Evolutionary conservation across 2,888 invertebrate genomes (phyloP), one percentile per base, ranked within the genome.

Genomic region (Hirtodrosophila duncani): DNA sequence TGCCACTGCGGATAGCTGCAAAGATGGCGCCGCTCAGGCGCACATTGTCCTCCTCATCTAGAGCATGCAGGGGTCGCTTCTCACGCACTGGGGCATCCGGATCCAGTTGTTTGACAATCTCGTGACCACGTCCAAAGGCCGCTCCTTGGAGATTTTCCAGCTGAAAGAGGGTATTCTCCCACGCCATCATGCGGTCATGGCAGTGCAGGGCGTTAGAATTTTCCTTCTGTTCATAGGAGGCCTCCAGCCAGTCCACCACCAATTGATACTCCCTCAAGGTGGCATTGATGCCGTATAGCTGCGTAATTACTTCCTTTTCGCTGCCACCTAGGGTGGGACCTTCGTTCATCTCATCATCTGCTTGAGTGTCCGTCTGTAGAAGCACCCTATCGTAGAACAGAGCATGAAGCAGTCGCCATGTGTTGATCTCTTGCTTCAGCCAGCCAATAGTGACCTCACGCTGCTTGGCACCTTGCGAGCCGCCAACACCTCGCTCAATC

Each of bases 201-300:
- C 94, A 92, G 79, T 94, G 92, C 46, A 92, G 89, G 7, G 91
- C 88, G 50, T 90, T 86, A 1, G 65, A 39, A 63, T 64, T 87
- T 3, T 87, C 85, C 24, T 88, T 87, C 63, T 92, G 91, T 4
- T 89, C 86, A 10, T 95, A 93, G 83, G 93, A 94, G 24, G 91
- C 90, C 86, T 98, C 98, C 41, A 98, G 85, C 98, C 98, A 98
- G 85, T 97, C 97, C 14, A 97, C 92, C 26, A 98, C 91, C 34
- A 97, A 84, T 85, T 98, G 95, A 77, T 92, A 91, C 81, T 94
- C 91, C 20, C 94, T 87, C 18, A 91, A 72, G 49, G 89, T 90
- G 0, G 89, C 85, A 71, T 91, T 90, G 43, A 87, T 87, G 85
- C 86, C 20, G 82, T 79, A 90, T 55, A 82, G 87, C 64, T 84